Base-by-base conservation (phyloP, 2,113 vertebrate species). In the Coryphaenoides rupestris region DNA sequence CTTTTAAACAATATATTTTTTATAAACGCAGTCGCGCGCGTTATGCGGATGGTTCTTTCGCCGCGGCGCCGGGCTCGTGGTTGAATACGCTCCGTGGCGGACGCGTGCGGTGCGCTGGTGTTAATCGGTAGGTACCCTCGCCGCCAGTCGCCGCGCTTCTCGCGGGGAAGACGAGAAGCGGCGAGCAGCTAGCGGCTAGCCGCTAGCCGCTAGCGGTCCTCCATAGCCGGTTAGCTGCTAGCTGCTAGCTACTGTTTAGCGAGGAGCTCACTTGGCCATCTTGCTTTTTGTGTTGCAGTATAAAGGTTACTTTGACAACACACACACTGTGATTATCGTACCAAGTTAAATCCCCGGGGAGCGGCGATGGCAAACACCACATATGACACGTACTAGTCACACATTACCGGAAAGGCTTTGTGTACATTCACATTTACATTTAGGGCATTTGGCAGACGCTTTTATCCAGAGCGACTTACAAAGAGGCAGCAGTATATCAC, bases 71-170 rank as follows among this genome's bases (percentile, higher is more conserved):
- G 68, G 63, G 70, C 68, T 64, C 66, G 81, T 83, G 78, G 68
- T 62, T 70, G 79, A 55, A 74, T 73, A 76, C 84, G 66, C 69
- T 88, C 76, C 83, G 89, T 87, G 85, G 75, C 75, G 83, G 78
- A 83, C 77, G 82, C 69, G 78, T 55, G 66, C 63, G 58, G 67
- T 77, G 77, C 81, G 28, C 77, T 75, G 72, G 66, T 84, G 83
- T 82, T 78, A 84, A 59, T 87, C 68, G 90, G 91, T 92, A 89
- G 65, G 91, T 90, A 83, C 77, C 87, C 76, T 74, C 77, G 67
- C 64, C 77, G 67, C 64, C 45, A 70, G 66, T 68, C 68, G 58
- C 56, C 75, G 66, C 72, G 84, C 69, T 87, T 82, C 74, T 70
- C 78, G 76, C 72, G 84, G 75, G 66, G 74, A 78, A 33, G 55